phyloP scores from a whole-genome alignment of 2,797 vertebrate species.

The Borostomias antarcticus region DNA sequence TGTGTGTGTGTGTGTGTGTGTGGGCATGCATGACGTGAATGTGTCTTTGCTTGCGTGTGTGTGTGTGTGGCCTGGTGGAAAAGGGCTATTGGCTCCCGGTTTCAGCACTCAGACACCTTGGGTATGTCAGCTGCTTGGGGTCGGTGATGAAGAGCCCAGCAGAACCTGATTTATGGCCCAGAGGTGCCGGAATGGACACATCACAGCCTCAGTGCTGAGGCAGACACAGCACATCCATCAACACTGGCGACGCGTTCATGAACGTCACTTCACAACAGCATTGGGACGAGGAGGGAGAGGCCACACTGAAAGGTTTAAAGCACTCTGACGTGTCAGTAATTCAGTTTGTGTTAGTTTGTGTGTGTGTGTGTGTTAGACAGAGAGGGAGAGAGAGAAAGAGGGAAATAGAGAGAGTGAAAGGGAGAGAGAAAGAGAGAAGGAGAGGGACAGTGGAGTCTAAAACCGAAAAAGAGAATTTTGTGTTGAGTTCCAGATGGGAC shows the following conservation, averaged over 20 bases:
- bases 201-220: constrained; percentile 18
- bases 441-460: neutral
- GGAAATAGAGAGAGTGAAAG: neutral
- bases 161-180: constrained; percentile 25
- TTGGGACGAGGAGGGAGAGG: neutral
- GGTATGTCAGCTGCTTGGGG: constrained; percentile 16
- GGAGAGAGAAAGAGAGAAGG: neutral
- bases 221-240: constrained; percentile 41
- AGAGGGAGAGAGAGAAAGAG: constrained; percentile 1
- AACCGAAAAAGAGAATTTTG: no score
- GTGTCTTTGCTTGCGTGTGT: no score
- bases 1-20: constrained; percentile 5
- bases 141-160: constrained; percentile 23
- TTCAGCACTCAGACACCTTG: constrained; percentile 18
- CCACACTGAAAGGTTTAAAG: neutral
- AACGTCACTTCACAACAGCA: constrained; percentile 12
- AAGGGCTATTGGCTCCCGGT: neutral
- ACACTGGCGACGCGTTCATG: constrained; percentile 23
- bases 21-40: no score
- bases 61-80: neutral
- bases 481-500: no score
- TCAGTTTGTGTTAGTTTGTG: constrained; percentile 1
- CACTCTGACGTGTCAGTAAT: neutral
- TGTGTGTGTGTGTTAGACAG: neutral
- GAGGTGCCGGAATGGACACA: constrained; percentile 23